Percentiles rank a stretch among this genome's conserved stretches.
These are phyloP conservation scores for Panopea generosa DNA, from an alignment of 2,888 invertebrate species.

Conservation along the genomic window DNA sequence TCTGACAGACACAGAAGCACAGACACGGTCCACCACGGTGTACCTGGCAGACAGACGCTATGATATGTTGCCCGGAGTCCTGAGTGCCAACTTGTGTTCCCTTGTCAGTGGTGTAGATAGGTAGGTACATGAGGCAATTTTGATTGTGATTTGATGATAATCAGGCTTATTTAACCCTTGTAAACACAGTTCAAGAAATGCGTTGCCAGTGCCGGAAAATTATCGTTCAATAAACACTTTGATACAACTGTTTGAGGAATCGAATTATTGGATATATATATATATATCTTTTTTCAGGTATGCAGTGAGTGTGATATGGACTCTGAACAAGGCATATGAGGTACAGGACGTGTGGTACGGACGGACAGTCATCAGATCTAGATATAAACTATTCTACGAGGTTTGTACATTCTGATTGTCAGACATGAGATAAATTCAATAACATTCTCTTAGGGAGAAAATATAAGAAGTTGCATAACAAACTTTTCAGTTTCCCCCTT, in stretches of 20 bases:
- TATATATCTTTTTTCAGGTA: conserved; percentile 76
- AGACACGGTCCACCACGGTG: conserved; percentile 73
- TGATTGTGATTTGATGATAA: too few relatives aligned
- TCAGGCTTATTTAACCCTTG: too few relatives aligned
- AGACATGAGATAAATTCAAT: too few relatives aligned
- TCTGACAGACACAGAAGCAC: conserved; percentile 74
- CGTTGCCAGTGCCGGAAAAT: too few relatives aligned
- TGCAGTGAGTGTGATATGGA: conserved; percentile 85
- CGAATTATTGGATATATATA: too few relatives aligned
- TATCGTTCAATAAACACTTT: too few relatives aligned
- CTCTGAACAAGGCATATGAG: conserved; percentile 75
- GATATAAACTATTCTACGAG: conserved; percentile 82
- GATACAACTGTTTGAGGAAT: too few relatives aligned
- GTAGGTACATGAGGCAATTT: conserved; percentile 63
- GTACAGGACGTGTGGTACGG: conserved; percentile 79
- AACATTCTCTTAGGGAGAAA: too few relatives aligned
- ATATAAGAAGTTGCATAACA: too few relatives aligned
- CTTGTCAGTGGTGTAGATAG: conserved; percentile 82
- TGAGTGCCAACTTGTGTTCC: conserved; percentile 84
- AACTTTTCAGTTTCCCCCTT: too few relatives aligned
- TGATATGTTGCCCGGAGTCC: conserved; percentile 83
- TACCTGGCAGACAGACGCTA: conserved; percentile 83
- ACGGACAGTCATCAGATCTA: conserved; percentile 76
- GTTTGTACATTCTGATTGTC: conserved; percentile 53
- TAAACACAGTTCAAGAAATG: too few relatives aligned